Evolutionary conservation across 2,797 vertebrate species (phyloP), one percentile per base, ranked within the genome.

Genomic region (Helostoma temminkii): DNA sequence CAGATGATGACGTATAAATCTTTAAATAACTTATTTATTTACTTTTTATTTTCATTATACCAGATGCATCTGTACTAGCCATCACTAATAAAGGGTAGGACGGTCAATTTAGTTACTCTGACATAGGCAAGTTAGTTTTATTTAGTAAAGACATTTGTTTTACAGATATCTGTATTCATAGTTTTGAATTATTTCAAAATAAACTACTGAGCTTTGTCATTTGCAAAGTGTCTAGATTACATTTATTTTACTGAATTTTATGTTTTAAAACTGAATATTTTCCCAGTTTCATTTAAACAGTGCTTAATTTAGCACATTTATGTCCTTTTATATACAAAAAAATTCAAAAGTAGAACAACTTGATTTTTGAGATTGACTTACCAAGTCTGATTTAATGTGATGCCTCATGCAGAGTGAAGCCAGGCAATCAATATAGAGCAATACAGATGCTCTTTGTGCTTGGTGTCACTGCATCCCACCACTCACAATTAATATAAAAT

Each of bases 1-100:
- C 91, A 90, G 70, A 59, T 43, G 86, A 65, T 87, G 91, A 84
- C 68, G 59, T 73, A 66, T 60, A 65, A 53, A 71, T 75, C 71
- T 67, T 79, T 57, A 62, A 60, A 47, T 49, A 14, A 49, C 42
- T 45, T 30, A 58, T 64, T 49, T 67, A 65, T 61, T 74, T 37
- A 9, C 49, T 37, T 11, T 9, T 41, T 3, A 5, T 24, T 49
- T 66, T 22, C 9, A 7, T 46, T 50, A 6, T 19, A 72, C 0
- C 15, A 43, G 4, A 54, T 64, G 1, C 11, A 42, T 25, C 43
- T 57, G 22, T 62, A 62, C 14, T 53, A 55, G 24, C 11, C 0
- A 4, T 22, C 52, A 50, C 30, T 43, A 1, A 48, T 56, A 41
- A 55, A 37, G 43, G 24, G 30, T 67, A 36, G 5, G 30, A 56